Evolutionary conservation across 2,888 invertebrate genomes (phyloP), one percentile per base, ranked within the genome.

Genomic region (Sesamia inferens): DNA sequence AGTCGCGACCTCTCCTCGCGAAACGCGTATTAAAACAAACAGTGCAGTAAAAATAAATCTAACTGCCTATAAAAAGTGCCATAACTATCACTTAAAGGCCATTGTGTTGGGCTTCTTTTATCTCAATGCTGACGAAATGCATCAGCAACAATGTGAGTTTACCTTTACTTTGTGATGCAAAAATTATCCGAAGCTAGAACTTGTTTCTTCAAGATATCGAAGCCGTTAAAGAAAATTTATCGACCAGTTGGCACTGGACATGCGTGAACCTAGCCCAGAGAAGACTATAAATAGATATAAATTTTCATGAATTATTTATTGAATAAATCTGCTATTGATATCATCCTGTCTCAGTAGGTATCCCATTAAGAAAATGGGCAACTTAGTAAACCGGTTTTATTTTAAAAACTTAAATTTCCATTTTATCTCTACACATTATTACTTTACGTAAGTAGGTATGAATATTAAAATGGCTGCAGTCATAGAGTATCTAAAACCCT

Each of bases 31-130:
- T 95, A 95, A 96, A 96, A 96, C 96, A 96, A 96, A 96, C 94
- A 95, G 92, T 93, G 95, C 92, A 92, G 94, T 96, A 95, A 96
- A 96, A 96, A 96, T 96, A 96, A 96, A 96, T 96, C 95, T 96
- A 96, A 96, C 94, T 94, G 95, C 94, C 96, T 92, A 96, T 96
- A 96, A 96, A 96, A 95, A 93, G 90, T 94, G 95, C 95, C 95
- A 96, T 96, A 96, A 96, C 96, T 96, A 96, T 96, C 96, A 96
- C 96, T 96, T 96, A 95, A 94, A 93, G 93, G 93, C 91, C 91
- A 94, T 95, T 96, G 95, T 95, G 92, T 91, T 87, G 88, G 89
- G 89, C 91, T 90, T 90, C 91, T 92, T 94, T 93, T 94, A 94
- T 93, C 92, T 92, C 85, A 85, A 88, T 86, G 88, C 90, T 90